Conservation (phyloP, 2,797 vertebrate species). For the Serranus cabrilla region DNA sequence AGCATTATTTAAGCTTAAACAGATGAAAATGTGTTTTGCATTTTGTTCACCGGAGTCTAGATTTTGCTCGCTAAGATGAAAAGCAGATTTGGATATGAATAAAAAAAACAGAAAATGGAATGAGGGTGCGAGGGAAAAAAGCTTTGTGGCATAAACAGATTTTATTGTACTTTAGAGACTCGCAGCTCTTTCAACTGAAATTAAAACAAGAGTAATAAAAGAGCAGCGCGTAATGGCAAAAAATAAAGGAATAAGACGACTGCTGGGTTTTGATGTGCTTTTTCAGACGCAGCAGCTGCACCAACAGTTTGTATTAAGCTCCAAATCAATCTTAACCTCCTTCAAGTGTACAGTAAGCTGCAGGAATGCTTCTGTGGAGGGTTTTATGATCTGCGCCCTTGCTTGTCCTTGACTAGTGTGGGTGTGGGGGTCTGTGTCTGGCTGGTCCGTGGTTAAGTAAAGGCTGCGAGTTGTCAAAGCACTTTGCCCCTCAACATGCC, state of each 20-base stretch:
- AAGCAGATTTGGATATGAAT: slow-evolving; percentile 48
- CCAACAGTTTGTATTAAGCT: slow-evolving; percentile 56
- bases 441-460: slow-evolving; percentile 61
- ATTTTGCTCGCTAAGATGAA: slow-evolving; percentile 44
- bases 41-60: slow-evolving; percentile 25
- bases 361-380: slow-evolving; percentile 60
- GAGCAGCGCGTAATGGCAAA: slow-evolving; percentile 26
- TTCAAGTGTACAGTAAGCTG: slow-evolving; percentile 60
- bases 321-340: slow-evolving; percentile 63
- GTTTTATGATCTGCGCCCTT: slow-evolving; percentile 70
- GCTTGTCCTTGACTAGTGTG: slow-evolving; percentile 63
- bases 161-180: slow-evolving; percentile 43
- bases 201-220: slow-evolving; percentile 51
- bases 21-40: slow-evolving; percentile 33
- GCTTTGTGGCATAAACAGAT: slow-evolving; percentile 26
- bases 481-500: slow-evolving; percentile 56
- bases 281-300: slow-evolving; percentile 45
- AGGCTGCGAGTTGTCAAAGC: slow-evolving; percentile 64
- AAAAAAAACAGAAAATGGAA: slow-evolving; percentile 51
- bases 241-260: slow-evolving; percentile 25
- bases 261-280: slow-evolving; percentile 44
- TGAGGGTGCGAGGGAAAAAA: slow-evolving; percentile 11
- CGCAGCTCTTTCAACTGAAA: slow-evolving; percentile 45
- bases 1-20: slow-evolving; percentile 28
- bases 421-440: slow-evolving; percentile 31